phyloP scores from a whole-genome alignment of 2,113 vertebrate genomes.

The Corydoras maculifer region DNA sequence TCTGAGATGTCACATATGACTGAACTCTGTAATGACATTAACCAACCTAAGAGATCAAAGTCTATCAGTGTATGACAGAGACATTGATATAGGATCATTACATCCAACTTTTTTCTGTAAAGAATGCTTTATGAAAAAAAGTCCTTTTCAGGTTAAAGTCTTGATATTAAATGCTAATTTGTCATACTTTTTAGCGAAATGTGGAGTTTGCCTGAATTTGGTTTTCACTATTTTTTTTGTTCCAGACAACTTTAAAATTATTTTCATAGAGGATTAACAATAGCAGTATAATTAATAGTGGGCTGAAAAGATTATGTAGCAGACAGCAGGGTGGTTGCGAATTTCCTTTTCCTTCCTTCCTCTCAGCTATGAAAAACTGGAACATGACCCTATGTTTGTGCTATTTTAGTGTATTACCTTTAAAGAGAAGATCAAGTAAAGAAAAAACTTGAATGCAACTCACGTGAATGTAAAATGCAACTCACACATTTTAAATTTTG shows the following conservation, averaged over 20 bases:
- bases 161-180: too few species aligned
- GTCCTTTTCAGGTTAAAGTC: neutral
- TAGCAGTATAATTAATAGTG: neutral
- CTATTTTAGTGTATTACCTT: neutral
- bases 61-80: slow-evolving; percentile 23
- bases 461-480: too few species aligned
- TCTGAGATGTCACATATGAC: slow-evolving; percentile 35
- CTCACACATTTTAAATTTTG: slow-evolving; percentile 12
- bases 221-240: too few species aligned
- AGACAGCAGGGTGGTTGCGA: neutral
- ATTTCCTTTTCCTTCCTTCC: slow-evolving; percentile 28
- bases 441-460: neutral
- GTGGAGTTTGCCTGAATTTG: too few species aligned
- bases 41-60: slow-evolving; percentile 50
- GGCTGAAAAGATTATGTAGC: slow-evolving; percentile 1
- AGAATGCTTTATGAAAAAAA: slow-evolving; percentile 45
- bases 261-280: neutral
- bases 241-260: too few species aligned
- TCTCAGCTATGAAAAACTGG: slow-evolving; percentile 22
- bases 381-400: neutral
- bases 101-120: slow-evolving; percentile 25
- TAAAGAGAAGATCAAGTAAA: neutral
- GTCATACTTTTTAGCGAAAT: too few species aligned
- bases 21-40: slow-evolving; percentile 44
- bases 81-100: slow-evolving; percentile 26